These are phyloP conservation scores for Caenorhabditis latens DNA, from an alignment of 1,140 invertebrate genomes.

Conservation along the genomic window DNA sequence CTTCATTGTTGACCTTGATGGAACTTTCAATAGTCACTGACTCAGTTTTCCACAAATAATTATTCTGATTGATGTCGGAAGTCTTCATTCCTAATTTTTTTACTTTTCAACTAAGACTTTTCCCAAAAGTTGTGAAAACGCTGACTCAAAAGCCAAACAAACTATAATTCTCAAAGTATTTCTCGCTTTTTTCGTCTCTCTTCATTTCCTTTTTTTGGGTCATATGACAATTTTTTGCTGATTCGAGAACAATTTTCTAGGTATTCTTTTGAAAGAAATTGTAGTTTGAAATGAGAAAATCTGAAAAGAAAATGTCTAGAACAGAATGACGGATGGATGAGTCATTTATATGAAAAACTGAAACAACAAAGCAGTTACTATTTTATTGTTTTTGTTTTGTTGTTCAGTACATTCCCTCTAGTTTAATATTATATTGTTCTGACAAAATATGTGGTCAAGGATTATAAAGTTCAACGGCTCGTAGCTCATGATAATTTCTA, in stretches of 20 bases:
- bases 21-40: too few relatives aligned
- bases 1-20: too few relatives aligned
- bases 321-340: background rate
- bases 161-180: conserved; percentile 5
- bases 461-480: too few relatives aligned
- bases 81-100: background rate
- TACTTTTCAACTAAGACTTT: background rate
- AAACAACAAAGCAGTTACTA: background rate
- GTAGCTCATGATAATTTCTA: too few relatives aligned
- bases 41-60: too few relatives aligned
- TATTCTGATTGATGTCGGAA: too few relatives aligned
- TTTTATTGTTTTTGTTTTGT: background rate
- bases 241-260: conserved; percentile 5
- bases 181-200: background rate
- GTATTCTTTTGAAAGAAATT: background rate
- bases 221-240: background rate
- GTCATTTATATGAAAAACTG: conserved; percentile 10
- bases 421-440: background rate
- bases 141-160: conserved; percentile 41
- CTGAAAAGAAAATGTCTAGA: background rate
- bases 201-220: background rate
- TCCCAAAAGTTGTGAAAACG: conserved; percentile 1
- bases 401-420: background rate
- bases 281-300: background rate
- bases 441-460: too few relatives aligned